Evolutionary conservation across 1,140 invertebrate genomes (phyloP), one percentile per base, ranked within the genome.

Genomic region (Dermatophagoides farinae): DNA sequence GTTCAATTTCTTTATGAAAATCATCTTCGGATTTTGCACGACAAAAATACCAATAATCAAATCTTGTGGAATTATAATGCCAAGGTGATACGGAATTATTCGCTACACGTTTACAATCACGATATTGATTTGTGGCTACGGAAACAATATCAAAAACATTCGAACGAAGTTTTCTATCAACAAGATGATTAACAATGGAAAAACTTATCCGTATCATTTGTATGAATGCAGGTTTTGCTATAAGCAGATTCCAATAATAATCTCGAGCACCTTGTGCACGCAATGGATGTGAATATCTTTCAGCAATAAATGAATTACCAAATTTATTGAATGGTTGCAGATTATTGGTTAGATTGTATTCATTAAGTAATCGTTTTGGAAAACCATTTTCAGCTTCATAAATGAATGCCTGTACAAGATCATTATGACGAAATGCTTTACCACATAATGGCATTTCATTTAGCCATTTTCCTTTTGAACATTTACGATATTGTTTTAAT

Each of bases 1-100:
- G 18, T 20, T 10, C 52, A 22, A 52, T 11, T 52, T 60, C 58
- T 37, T 49, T 22, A 10, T 60, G 6, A 23, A 60, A 60, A 23
- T 47, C 23, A 10, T 38, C 14, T n/a, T 1, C 1, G 2, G 41
- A 31, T 52, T 47, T 47, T 11, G 58, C 47, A 2, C 44, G 43
- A 37, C 58, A 60, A 22, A 47, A 60, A 23, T 49, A 60, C 58
- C 58, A 60, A 52, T 49, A 60, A 25, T 60, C 58, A 50, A 49
- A 60, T 1, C 58, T 44, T 14, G 58, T 60, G 6, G 46, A 50
- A 41, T 60, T 60, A 44, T n/a, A 49, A 41, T 37, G 43, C 58
- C 58, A 60, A 16, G 58, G 58, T 38, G 25, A 38, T 4, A 60
- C 47, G 11, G 58, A 60, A n/a, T 31, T 60, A 23, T 52, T 47